Conservation (phyloP, 2,113 vertebrate genomes). For the Conger conger region DNA sequence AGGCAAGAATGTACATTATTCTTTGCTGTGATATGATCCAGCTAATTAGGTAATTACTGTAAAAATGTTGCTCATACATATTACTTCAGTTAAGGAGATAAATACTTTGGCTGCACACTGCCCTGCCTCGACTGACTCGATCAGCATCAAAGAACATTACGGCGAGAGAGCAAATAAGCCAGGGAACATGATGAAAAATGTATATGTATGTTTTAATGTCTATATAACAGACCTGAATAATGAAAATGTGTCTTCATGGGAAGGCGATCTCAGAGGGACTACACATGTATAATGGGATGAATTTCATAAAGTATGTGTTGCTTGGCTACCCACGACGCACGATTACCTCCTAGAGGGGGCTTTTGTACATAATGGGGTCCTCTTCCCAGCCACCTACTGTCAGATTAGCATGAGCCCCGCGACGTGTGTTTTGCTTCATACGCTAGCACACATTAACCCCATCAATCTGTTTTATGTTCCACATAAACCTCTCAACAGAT, state of each 20-base stretch:
- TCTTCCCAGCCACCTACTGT: neutral
- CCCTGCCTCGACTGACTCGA: neutral
- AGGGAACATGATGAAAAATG: neutral
- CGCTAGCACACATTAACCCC: neutral
- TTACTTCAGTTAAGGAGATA: neutral
- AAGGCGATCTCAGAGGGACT: neutral
- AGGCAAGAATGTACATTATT: constrained; percentile 10
- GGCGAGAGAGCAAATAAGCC: neutral
- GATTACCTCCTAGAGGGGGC: neutral
- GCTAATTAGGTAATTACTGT: neutral
- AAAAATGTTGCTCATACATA: neutral
- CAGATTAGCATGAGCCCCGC: neutral
- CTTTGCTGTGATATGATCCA: neutral
- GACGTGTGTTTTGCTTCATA: neutral
- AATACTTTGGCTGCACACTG: neutral
- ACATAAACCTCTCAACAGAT: neutral
- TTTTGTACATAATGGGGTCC: neutral
- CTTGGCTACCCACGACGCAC: neutral
- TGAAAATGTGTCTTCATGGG: neutral
- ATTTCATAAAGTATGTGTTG: neutral
- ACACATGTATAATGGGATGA: neutral
- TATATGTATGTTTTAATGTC: neutral
- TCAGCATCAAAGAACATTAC: neutral
- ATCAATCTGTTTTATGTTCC: neutral
- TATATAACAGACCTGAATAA: neutral